These are phyloP conservation scores for Phrixothrix hirtus DNA, from an alignment of 2,888 invertebrate species.

Conservation along the genomic window DNA sequence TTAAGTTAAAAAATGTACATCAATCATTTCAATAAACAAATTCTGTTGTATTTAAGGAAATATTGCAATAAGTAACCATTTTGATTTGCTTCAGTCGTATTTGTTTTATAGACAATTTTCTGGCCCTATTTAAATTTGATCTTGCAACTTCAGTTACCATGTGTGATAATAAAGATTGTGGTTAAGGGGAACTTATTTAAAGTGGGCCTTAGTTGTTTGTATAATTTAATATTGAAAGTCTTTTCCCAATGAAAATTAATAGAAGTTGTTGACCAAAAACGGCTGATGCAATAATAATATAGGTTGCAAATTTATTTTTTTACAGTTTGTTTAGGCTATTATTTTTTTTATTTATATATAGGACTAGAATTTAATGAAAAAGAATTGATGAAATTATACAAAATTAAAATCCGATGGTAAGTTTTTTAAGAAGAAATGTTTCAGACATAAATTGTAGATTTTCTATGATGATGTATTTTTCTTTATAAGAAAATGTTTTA, in stretches of 20 bases:
- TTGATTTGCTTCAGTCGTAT: background rate
- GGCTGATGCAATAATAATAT: slow-evolving; percentile 11
- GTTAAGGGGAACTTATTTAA: slow-evolving; percentile 7
- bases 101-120: background rate
- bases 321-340: slow-evolving; percentile 17
- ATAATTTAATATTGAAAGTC: too few relatives aligned
- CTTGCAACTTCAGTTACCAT: slow-evolving; percentile 17
- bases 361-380: slow-evolving; percentile 21
- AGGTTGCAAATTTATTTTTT: slow-evolving; percentile 19
- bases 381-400: slow-evolving; percentile 32
- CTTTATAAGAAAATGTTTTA: slow-evolving; percentile 56
- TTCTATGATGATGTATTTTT: slow-evolving; percentile 51
- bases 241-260: too few relatives aligned
- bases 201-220: background rate
- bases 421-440: slow-evolving; percentile 27
- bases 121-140: slow-evolving; percentile 4
- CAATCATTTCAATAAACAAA: slow-evolving; percentile 4
- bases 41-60: slow-evolving; percentile 12
- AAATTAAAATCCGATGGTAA: slow-evolving; percentile 23
- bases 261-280: background rate
- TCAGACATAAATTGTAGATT: slow-evolving; percentile 47
- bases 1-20: slow-evolving; percentile 25
- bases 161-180: slow-evolving; percentile 17
- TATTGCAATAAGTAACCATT: background rate
- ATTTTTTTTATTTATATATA: too few relatives aligned